Evolutionary conservation across 2,113 vertebrate genomes (phyloP).

Genomic region (Malurus cyaneus): DNA sequence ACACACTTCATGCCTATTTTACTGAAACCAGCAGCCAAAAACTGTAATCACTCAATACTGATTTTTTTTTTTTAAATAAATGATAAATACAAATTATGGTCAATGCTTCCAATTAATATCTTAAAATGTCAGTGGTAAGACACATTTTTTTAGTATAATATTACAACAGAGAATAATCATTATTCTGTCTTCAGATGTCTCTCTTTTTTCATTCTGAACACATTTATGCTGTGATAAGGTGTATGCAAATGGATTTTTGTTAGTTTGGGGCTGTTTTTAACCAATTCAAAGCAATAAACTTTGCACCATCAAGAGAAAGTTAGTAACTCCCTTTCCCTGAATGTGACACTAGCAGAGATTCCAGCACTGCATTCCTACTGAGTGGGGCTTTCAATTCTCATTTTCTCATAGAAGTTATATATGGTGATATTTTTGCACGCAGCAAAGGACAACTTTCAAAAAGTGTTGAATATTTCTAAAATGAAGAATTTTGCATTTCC

Average conservation of each 20-base stretch:
- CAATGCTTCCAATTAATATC: constrained; percentile 6
- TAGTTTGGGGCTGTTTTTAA: not conserved
- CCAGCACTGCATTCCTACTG: not conserved
- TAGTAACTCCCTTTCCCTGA: not conserved
- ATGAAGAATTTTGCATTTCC: not conserved
- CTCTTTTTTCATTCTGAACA: constrained; percentile 13
- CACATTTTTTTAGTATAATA: not conserved
- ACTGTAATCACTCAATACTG: not conserved
- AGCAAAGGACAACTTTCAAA: not conserved
- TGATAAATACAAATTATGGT: not conserved
- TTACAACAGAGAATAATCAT: not conserved
- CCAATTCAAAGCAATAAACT: not conserved
- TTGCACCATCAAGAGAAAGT: not conserved
- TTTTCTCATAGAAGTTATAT: not conserved
- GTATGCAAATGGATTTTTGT: not conserved
- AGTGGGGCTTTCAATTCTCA: not conserved
- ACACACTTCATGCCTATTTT: constrained; percentile 39
- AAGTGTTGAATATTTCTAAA: not conserved
- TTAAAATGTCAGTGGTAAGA: constrained; percentile 3
- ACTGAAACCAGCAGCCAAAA: constrained; percentile 44
- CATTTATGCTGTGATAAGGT: not conserved
- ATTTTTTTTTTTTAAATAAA: not conserved
- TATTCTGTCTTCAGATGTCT: not conserved
- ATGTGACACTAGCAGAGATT: not conserved
- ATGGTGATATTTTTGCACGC: not conserved